Evolutionary conservation across 2,797 vertebrate species (phyloP).

Genomic region (Microctenopoma stevenorrisi): DNA sequence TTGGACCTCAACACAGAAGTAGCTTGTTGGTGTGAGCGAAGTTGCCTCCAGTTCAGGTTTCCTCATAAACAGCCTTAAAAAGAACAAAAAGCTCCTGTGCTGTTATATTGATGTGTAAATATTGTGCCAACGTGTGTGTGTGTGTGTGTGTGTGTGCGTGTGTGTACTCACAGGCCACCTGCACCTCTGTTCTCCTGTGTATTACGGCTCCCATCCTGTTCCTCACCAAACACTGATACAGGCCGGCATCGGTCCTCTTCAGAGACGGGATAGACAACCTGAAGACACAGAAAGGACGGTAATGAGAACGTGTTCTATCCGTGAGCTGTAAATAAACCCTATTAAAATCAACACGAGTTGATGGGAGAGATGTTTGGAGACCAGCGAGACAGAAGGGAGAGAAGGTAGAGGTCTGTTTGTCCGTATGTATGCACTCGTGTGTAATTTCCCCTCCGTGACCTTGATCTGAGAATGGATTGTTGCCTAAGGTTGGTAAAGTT

Average conservation of each 20-base stretch:
- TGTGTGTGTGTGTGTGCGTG: conserved; percentile 8
- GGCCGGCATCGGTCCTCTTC: conserved; percentile 86
- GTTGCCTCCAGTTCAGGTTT: not conserved
- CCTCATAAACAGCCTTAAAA: not conserved
- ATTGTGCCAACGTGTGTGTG: conserved; percentile 1
- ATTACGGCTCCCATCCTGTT: conserved; percentile 94
- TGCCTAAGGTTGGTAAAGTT: conserved; percentile 38
- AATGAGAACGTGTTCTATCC: conserved; percentile 3
- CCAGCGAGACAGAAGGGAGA: conserved; percentile 28
- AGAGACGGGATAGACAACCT: conserved; percentile 88
- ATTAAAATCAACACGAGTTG: not conserved
- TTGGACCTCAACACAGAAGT: not conserved
- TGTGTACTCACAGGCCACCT: conserved; percentile 92
- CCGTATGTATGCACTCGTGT: conserved; percentile 44
- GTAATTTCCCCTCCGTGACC: conserved; percentile 46
- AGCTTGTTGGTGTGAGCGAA: not conserved
- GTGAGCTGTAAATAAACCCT: conserved; percentile 12
- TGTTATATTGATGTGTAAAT: not conserved
- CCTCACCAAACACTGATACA: conserved; percentile 91
- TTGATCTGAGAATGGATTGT: conserved; percentile 49
- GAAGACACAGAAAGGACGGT: conserved; percentile 3
- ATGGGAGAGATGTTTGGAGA: conserved; percentile 15
- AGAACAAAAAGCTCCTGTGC: not conserved
- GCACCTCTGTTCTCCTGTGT: conserved; percentile 89
- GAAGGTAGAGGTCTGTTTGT: conserved; percentile 39